These are phyloP conservation scores for Eubucco bourcierii DNA, from an alignment of 2,113 vertebrate species.

Conservation along the genomic window DNA sequence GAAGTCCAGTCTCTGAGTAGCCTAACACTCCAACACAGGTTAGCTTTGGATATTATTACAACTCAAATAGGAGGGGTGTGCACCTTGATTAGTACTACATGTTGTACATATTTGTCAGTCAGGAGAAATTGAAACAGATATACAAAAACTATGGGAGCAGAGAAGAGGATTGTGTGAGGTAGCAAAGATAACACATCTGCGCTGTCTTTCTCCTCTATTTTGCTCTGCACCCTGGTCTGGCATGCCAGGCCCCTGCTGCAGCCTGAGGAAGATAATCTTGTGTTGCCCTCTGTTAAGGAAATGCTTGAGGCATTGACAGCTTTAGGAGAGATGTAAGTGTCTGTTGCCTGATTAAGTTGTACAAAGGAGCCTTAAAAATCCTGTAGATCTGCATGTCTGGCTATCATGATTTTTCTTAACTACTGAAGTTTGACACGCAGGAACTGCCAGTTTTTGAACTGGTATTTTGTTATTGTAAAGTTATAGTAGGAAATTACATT, in stretches of 20 bases:
- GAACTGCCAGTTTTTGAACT: not conserved
- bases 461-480: constrained; percentile 24
- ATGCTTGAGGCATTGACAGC: constrained; percentile 24
- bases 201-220: not conserved
- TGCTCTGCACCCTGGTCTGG: not conserved
- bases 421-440: not conserved
- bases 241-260: not conserved
- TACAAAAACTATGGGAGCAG: no score
- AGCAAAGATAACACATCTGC: no score
- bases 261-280: constrained; percentile 15
- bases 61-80: no score
- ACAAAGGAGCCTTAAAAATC: constrained; percentile 10
- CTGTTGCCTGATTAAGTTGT: constrained; percentile 24
- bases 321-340: constrained; percentile 29
- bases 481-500: constrained; percentile 19
- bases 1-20: no score
- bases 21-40: no score
- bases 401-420: not conserved
- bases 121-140: no score
- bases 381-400: not conserved
- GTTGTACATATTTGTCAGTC: no score
- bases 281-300: constrained; percentile 22
- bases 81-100: no score
- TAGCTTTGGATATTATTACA: no score
- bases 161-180: no score